A percentile compares a stretch with the other conserved stretches of the same genome.
phyloP scores from a whole-genome alignment of 2,888 invertebrate species.

The Rhamnusium bicolor region DNA sequence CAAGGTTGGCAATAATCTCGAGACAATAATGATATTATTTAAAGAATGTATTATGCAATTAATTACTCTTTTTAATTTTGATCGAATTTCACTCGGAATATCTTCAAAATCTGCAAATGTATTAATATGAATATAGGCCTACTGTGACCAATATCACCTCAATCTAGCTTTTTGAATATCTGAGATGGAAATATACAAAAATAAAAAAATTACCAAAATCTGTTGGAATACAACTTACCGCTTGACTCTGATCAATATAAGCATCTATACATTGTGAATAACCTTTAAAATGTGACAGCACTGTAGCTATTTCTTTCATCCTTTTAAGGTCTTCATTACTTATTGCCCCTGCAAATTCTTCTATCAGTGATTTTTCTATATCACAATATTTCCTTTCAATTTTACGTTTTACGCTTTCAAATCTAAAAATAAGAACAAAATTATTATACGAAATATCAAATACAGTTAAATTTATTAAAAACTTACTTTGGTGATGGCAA shows the following conservation, averaged over 20 bases:
- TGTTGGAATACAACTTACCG: conserved; percentile 78
- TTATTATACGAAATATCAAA: neutral
- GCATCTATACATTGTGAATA: conserved; percentile 97
- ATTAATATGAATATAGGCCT: too few species aligned
- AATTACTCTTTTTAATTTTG: too few species aligned
- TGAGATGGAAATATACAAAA: too few species aligned
- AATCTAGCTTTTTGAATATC: too few species aligned
- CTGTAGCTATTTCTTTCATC: conserved; percentile 94
- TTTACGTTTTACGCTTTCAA: conserved; percentile 87
- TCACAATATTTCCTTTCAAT: conserved; percentile 92
- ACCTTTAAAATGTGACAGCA: conserved; percentile 96
- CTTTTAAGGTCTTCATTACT: conserved; percentile 86
- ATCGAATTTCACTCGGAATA: too few species aligned
- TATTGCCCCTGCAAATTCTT: conserved; percentile 94
- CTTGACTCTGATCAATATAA: conserved; percentile 96
- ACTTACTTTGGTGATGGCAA: conserved; percentile 85
- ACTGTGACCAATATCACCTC: too few species aligned
- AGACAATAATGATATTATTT: too few species aligned
- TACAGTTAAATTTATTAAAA: neutral
- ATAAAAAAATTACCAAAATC: too few species aligned
- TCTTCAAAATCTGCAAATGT: too few species aligned
- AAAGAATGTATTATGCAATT: too few species aligned
- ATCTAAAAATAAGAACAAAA: conserved; percentile 69
- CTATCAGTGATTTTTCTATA: conserved; percentile 90
- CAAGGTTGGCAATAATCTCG: too few species aligned